Evolutionary conservation across 2,113 vertebrate genomes (phyloP).

Genomic region (Xyliphius kryptos): DNA sequence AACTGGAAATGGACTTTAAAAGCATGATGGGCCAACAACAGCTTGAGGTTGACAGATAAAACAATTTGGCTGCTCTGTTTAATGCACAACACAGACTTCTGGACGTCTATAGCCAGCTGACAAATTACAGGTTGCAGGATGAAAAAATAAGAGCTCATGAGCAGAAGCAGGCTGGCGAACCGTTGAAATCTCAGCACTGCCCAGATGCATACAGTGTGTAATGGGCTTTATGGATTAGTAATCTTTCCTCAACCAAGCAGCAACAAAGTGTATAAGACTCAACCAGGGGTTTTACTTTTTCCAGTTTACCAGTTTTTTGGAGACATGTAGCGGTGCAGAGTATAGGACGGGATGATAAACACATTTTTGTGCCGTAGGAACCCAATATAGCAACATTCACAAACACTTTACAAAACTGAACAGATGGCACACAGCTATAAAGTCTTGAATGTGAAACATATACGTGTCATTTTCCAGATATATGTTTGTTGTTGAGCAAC

Average conservation of each 20-base stretch:
- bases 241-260: constrained; percentile 15
- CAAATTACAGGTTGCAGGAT: background rate
- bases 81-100: background rate
- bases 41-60: background rate
- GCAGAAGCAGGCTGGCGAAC: background rate
- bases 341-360: too few species aligned
- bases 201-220: constrained; percentile 26
- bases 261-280: constrained; percentile 34
- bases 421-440: too few species aligned
- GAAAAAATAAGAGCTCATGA: background rate
- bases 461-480: too few species aligned
- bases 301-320: background rate
- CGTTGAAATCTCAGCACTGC: background rate
- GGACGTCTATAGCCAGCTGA: background rate
- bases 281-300: constrained; percentile 32
- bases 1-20: constrained; percentile 24
- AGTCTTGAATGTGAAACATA: too few species aligned
- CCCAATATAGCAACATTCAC: too few species aligned
- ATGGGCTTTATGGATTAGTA: constrained; percentile 49
- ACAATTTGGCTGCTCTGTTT: background rate
- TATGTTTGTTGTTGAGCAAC: too few species aligned
- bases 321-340: too few species aligned
- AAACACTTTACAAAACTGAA: too few species aligned
- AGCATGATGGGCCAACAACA: constrained; percentile 8
- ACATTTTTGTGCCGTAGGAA: too few species aligned